These are phyloP conservation scores for Drosophila longiperda DNA, from an alignment of 2,888 invertebrate genomes.

Conservation along the genomic window DNA sequence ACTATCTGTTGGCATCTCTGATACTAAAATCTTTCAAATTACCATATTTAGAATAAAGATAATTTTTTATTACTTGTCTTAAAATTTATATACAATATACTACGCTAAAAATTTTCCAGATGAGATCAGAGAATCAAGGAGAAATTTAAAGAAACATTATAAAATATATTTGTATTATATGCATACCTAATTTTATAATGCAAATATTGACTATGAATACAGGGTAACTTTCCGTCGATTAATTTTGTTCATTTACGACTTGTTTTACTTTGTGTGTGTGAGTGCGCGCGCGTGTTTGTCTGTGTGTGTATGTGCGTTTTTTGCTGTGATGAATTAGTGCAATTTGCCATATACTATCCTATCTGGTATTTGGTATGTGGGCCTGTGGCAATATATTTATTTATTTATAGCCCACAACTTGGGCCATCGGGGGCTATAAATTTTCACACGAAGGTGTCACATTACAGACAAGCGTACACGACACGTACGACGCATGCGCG, in stretches of 20 bases:
- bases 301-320: constrained; percentile 1
- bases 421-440: constrained; percentile 61
- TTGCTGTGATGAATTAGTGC: constrained; percentile 68
- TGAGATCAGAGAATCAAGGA: not conserved
- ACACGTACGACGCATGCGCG: constrained; percentile 53
- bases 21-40: not conserved
- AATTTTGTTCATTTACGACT: not conserved
- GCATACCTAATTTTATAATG: not conserved
- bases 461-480: constrained; percentile 67
- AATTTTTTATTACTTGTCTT: not conserved
- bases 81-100: not conserved
- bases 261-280: constrained; percentile 7
- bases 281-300: not conserved
- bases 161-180: not conserved
- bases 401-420: constrained; percentile 50
- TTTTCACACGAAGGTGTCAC: constrained; percentile 79
- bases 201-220: not conserved
- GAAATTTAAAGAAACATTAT: not conserved
- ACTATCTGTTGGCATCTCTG: too few species aligned
- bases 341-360: constrained; percentile 63
- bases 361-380: constrained; percentile 36
- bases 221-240: constrained; percentile 2
- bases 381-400: constrained; percentile 37
- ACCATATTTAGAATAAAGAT: not conserved
- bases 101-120: not conserved